Percentiles rank a stretch among this genome's conserved stretches.
phyloP scores from a whole-genome alignment of 1,140 invertebrate species.

The Eulimnadia texana region DNA sequence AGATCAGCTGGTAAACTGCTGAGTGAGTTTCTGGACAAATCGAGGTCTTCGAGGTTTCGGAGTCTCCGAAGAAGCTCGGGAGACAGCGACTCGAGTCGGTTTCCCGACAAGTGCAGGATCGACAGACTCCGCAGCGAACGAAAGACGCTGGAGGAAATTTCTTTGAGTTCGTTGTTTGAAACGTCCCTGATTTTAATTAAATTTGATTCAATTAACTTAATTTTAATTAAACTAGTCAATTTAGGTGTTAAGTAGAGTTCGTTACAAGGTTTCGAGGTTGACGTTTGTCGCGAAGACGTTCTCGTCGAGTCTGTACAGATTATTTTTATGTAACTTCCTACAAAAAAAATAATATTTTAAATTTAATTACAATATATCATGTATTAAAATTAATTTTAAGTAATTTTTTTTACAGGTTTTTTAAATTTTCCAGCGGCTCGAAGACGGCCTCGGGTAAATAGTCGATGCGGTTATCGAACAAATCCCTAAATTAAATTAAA shows the following conservation, averaged over 20 bases:
- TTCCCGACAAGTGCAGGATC: slow-evolving; percentile 34
- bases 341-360: too few species aligned
- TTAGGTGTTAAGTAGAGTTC: not conserved
- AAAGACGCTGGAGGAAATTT: slow-evolving; percentile 36
- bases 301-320: slow-evolving; percentile 19
- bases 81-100: slow-evolving; percentile 30
- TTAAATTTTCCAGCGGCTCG: slow-evolving; percentile 48
- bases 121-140: slow-evolving; percentile 27
- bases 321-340: slow-evolving; percentile 23
- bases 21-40: slow-evolving; percentile 35
- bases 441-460: slow-evolving; percentile 57
- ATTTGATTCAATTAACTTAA: not conserved
- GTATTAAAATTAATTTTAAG: not conserved
- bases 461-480: slow-evolving; percentile 62
- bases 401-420: slow-evolving; percentile 44
- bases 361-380: too few species aligned
- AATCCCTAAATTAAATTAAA: slow-evolving; percentile 37
- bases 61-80: slow-evolving; percentile 30
- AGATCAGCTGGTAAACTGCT: slow-evolving; percentile 31
- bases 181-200: slow-evolving; percentile 37
- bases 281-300: slow-evolving; percentile 22
- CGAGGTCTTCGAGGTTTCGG: slow-evolving; percentile 34
- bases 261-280: slow-evolving; percentile 24
- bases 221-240: not conserved
- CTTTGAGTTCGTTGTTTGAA: slow-evolving; percentile 50